Percentiles rank a stretch among this genome's conserved stretches.
phyloP scores from a whole-genome alignment of 2,797 vertebrate species.

The Tarsius wallacei region DNA sequence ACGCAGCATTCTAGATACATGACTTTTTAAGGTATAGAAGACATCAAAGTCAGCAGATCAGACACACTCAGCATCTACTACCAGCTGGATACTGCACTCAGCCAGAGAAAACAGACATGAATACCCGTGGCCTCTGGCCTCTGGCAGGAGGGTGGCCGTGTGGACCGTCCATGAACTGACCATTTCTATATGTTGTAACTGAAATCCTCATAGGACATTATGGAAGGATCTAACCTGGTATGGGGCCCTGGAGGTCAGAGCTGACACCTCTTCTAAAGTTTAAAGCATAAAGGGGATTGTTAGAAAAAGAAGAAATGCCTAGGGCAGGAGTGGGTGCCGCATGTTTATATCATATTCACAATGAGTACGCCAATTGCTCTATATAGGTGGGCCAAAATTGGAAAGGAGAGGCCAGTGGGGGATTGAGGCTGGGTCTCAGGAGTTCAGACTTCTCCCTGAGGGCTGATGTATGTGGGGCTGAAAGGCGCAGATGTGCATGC shows the following conservation, averaged over 20 bases:
- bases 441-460: background rate
- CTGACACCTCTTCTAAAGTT: constrained; percentile 10
- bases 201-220: background rate
- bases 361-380: background rate
- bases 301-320: background rate
- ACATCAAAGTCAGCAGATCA: background rate
- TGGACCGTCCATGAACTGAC: background rate
- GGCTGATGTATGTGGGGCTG: background rate
- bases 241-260: background rate
- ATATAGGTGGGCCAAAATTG: background rate
- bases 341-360: background rate
- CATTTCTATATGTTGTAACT: background rate
- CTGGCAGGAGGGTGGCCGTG: background rate
- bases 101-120: background rate
- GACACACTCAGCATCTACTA: background rate
- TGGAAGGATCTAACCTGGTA: background rate
- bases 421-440: background rate
- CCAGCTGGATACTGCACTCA: background rate
- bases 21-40: constrained; percentile 18
- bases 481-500: background rate
- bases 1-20: background rate
- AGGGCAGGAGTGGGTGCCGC: background rate
- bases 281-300: background rate
- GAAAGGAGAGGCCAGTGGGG: background rate
- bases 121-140: background rate